These are phyloP conservation scores for Cotesia typhae DNA, from an alignment of 1,140 invertebrate genomes.

Conservation along the genomic window DNA sequence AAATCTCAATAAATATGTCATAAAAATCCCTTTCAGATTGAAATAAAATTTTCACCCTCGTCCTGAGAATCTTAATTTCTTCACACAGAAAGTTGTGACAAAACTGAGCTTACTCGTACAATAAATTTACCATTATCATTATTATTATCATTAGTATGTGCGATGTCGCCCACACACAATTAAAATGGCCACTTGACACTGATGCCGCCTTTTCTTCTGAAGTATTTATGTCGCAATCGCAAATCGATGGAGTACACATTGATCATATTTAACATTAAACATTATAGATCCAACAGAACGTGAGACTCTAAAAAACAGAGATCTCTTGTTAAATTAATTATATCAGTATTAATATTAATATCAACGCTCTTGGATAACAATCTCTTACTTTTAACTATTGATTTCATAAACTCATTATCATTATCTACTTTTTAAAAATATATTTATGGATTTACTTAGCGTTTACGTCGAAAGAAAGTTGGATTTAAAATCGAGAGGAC, in stretches of 20 bases:
- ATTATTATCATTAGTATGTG: constrained; percentile 1
- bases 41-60: too few species aligned
- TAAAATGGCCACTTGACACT: constrained; percentile 29
- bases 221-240: not conserved
- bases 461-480: constrained; percentile 29
- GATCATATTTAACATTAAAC: too few species aligned
- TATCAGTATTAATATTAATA: not conserved
- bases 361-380: not conserved
- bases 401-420: constrained; percentile 6
- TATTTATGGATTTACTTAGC: not conserved
- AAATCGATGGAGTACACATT: not conserved
- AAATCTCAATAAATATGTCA: too few species aligned
- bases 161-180: constrained; percentile 22
- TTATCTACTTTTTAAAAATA: constrained; percentile 12
- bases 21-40: too few species aligned
- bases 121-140: not conserved
- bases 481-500: constrained; percentile 32
- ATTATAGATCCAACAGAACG: not conserved
- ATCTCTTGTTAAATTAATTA: too few species aligned
- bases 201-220: constrained; percentile 13
- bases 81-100: too few species aligned
- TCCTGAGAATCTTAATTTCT: too few species aligned
- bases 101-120: not conserved
- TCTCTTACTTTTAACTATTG: not conserved
- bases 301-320: not conserved